Base-by-base conservation (phyloP, 2,888 invertebrate species). In the Nephrocerus scutellatus region DNA sequence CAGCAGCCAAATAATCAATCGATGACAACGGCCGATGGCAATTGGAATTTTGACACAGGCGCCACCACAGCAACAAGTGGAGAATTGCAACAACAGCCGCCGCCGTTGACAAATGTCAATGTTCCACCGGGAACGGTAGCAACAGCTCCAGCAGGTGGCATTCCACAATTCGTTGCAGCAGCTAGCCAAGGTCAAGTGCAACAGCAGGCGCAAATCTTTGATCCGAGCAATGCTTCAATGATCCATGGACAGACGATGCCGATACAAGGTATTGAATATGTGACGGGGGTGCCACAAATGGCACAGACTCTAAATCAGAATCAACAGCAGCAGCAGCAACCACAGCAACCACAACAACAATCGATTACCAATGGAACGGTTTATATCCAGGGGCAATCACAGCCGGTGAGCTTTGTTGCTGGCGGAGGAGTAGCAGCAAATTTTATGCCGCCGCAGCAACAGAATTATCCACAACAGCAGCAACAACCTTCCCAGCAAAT, bases 31-130 rank as follows among this genome's bases (percentile, higher is more conserved):
- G 53, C 55, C 21, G 64, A 68, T 49, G 59, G 62, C 37, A 62
- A 60, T 50, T 55, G 64, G 57, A 60, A 61, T 42, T 61, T 53
- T 37, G 43, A n/a, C 50, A 39, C 59, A 54, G 32, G 53, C 39
- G 30, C 39, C 40, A 47, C 41, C 28, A 39, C 51, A 49, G 46
- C 44, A 51, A 30, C 50, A 39, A 19, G 51, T 32, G 33, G 54
- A 47, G 36, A 46, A 35, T 51, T 32, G 39, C 49, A 48, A 43
- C 49, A 45, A 19, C 75, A 74, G 54, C 59, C 57, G 30, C 55
- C 53, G 31, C 56, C 57, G 31, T 74, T 73, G 56, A 68, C 74
- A 53, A 72, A 70, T 52, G 71, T 73, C n/a, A n/a, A n/a, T n/a
- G n/a, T n/a, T n/a, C 53, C 74, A 74, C 62, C 44, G 6, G 13